phyloP scores from a whole-genome alignment of 2,797 vertebrate species.

The Tapera naevia region DNA sequence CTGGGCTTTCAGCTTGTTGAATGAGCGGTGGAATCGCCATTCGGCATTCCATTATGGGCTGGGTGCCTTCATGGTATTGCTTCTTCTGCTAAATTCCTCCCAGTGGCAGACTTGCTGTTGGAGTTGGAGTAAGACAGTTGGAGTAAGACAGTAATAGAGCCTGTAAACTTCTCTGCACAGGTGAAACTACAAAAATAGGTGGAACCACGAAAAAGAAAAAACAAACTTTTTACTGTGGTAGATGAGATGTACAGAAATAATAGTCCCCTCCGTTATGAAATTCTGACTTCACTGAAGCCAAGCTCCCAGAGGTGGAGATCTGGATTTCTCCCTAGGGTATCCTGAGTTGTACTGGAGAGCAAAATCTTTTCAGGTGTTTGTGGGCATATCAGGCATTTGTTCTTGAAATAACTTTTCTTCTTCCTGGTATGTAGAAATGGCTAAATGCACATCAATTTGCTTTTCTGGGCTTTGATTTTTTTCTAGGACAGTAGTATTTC shows the following conservation, averaged over 20 bases:
- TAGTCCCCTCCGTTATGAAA: background rate
- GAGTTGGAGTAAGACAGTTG: background rate
- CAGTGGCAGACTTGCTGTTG: background rate
- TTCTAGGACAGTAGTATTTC: background rate
- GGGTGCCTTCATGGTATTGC: background rate
- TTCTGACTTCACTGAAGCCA: accelerated
- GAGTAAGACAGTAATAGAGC: background rate
- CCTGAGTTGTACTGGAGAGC: background rate
- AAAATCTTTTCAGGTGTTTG: background rate
- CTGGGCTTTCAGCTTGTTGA: constrained; percentile 38
- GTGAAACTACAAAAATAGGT: background rate
- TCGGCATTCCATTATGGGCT: background rate
- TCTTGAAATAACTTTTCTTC: background rate
- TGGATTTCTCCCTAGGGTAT: background rate
- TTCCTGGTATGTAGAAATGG: background rate
- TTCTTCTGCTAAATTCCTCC: background rate
- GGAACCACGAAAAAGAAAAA: background rate
- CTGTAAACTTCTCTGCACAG: background rate
- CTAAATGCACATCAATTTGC: background rate
- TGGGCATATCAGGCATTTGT: background rate
- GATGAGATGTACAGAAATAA: background rate
- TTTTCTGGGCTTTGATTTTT: background rate
- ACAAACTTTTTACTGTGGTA: background rate
- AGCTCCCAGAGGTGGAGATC: background rate
- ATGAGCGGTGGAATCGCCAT: background rate